These are phyloP conservation scores for Diloba caeruleocephala DNA, from an alignment of 2,888 invertebrate species.

Conservation along the genomic window DNA sequence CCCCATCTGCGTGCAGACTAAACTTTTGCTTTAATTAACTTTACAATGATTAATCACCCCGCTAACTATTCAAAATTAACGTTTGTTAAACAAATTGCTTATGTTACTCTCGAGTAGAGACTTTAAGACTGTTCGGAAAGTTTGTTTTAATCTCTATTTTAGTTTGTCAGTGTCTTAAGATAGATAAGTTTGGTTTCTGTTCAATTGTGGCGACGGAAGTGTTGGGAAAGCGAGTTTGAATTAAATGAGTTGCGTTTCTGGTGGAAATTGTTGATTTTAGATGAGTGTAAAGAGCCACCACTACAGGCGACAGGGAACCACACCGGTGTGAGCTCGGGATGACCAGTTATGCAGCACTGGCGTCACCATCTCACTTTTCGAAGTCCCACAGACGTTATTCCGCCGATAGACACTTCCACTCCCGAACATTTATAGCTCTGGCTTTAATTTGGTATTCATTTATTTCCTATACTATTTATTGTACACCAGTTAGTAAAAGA, in stretches of 20 bases:
- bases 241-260: neutral
- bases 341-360: no score
- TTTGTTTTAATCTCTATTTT: constrained; percentile 34
- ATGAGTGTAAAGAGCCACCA: no score
- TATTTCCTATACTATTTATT: no score
- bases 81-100: constrained; percentile 52
- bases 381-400: no score
- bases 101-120: constrained; percentile 31
- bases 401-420: no score
- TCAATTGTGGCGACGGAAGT: neutral
- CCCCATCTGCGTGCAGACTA: constrained; percentile 51
- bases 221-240: neutral
- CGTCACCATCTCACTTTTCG: no score
- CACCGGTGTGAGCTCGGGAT: no score
- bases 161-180: constrained; percentile 30
- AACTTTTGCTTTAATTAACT: constrained; percentile 65
- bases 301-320: no score
- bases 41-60: constrained; percentile 64
- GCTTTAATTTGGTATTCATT: no score
- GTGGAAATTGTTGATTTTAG: neutral
- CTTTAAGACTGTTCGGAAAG: constrained; percentile 32
- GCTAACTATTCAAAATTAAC: constrained; percentile 58
- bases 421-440: no score
- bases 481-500: no score
- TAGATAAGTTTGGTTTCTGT: constrained; percentile 5